These are phyloP conservation scores for Nematostella vectensis DNA, from an alignment of 92 coral and sea anemone genomes.

Conservation along the genomic window DNA sequence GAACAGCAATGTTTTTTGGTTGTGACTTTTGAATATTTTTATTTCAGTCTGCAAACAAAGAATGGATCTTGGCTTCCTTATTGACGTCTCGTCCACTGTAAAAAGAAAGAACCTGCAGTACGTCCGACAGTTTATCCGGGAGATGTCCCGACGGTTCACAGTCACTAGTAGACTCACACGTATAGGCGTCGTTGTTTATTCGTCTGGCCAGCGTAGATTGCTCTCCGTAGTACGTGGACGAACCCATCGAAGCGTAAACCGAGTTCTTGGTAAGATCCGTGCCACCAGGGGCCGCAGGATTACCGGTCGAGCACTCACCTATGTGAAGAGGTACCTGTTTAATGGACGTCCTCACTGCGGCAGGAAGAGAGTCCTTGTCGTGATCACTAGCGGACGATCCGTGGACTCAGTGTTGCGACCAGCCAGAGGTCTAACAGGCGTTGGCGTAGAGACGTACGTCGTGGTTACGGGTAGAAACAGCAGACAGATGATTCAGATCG, in stretches of 20 bases:
- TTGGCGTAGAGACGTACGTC: conserved; percentile 31
- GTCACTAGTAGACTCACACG: conserved; percentile 37
- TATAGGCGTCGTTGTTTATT: conserved; percentile 42
- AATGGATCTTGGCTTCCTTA: conserved; percentile 53
- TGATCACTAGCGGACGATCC: conserved; percentile 37
- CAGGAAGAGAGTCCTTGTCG: conserved; percentile 28
- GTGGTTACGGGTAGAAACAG: conserved; percentile 16
- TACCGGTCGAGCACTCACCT: conserved; percentile 37
- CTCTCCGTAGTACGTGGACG: conserved; percentile 22
- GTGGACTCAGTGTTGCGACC: conserved; percentile 23
- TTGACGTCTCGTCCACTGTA: conserved; percentile 34
- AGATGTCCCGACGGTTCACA: conserved; percentile 43
- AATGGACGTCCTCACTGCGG: conserved; percentile 29
- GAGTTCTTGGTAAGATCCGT: conserved; percentile 14
- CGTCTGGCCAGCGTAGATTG: conserved; percentile 26
- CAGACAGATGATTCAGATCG: conserved; percentile 1
- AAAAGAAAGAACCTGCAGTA: conserved; percentile 20
- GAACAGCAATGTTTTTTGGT: too few species aligned
- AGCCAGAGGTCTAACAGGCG: conserved; percentile 9
- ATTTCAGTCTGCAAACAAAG: conserved; percentile 52
- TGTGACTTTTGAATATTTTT: too few species aligned
- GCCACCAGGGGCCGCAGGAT: conserved; percentile 10
- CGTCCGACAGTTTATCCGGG: conserved; percentile 39
- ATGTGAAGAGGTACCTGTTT: conserved; percentile 20
- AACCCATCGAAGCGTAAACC: conserved; percentile 19